Percentiles rank a stretch among this genome's conserved stretches.
Conservation (phyloP, 2,888 invertebrate genomes). For the Latheticus oryzae region DNA sequence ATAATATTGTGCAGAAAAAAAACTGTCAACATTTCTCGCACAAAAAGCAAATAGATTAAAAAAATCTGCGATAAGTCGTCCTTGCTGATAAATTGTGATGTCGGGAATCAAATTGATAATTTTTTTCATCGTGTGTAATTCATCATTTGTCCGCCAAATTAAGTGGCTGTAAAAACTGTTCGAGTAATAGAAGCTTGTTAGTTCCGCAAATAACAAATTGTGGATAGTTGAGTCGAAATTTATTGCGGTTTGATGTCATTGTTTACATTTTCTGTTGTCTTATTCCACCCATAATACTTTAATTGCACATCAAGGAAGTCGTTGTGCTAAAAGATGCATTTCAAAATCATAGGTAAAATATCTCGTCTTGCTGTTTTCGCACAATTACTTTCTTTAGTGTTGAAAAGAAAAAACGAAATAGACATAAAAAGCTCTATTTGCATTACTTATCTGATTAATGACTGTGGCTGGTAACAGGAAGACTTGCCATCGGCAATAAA, state of each 20-base stretch:
- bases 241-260: constrained; percentile 34
- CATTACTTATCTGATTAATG: constrained; percentile 14
- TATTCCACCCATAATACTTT: constrained; percentile 10
- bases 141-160: constrained; percentile 21
- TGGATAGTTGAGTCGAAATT: constrained; percentile 17
- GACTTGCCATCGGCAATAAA: constrained; percentile 1
- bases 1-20: constrained; percentile 3
- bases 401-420: too few species aligned
- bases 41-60: constrained; percentile 14
- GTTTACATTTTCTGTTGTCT: constrained; percentile 31
- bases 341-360: too few species aligned
- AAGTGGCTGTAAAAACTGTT: constrained; percentile 35
- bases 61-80: constrained; percentile 19
- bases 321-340: constrained; percentile 4
- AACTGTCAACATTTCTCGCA: constrained; percentile 2
- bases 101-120: constrained; percentile 9
- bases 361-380: too few species aligned
- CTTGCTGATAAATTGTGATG: constrained; percentile 15
- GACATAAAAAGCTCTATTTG: constrained; percentile 21
- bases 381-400: too few species aligned
- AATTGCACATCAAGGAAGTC: constrained; percentile 31
- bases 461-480: constrained; percentile 4
- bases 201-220: constrained; percentile 35
- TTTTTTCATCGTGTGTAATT: constrained; percentile 15
- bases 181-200: constrained; percentile 30